Evolutionary conservation across 2,797 vertebrate genomes (phyloP), one percentile per base, ranked within the genome.

Genomic region (Streptopelia turtur): DNA sequence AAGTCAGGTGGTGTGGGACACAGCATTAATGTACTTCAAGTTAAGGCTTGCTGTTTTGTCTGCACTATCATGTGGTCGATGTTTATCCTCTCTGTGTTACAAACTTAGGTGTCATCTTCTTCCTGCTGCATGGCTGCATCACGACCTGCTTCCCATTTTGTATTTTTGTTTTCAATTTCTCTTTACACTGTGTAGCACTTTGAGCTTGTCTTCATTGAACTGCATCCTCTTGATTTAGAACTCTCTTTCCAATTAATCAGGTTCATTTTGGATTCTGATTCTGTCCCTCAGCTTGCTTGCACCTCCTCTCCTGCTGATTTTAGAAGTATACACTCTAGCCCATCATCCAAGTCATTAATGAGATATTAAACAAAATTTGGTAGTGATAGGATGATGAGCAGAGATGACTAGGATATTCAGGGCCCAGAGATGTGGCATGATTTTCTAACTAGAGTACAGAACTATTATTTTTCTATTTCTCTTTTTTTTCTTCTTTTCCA

Each of bases 301-400:
- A 25, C 9, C 6, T 4, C 6, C 20, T 49, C n/a, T 84, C 11
- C 0, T 33, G 56, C 49, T 63, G 66, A 50, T 89, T 92, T 84
- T 82, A 60, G 16, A 74, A 27, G 55, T 63, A 13, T 41, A 16
- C 0, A 12, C 17, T 86, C 31, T 16, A 64, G 17, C 45, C 21
- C 6, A 16, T 11, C 41, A 60, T 37, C 25, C 45, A 55, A 79
- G 68, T 45, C 16, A 56, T 47, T 86, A 78, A 70, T 35, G 17
- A 80, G 83, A 70, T 77, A 74, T 18, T 43, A 31, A 66, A 74
- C 21, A 81, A 72, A 70, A 59, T 56, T 53, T 83, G 10, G 20
- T 60, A 56, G 30, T 43, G 16, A 41, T 4, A 33, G n/a, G 30
- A 47, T 1, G 5, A 64, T 0, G 0, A 50, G n/a, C 49, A 59